These are phyloP conservation scores for Lordiphosa fenestrarum DNA, from an alignment of 2,888 invertebrate genomes.

Conservation along the genomic window DNA sequence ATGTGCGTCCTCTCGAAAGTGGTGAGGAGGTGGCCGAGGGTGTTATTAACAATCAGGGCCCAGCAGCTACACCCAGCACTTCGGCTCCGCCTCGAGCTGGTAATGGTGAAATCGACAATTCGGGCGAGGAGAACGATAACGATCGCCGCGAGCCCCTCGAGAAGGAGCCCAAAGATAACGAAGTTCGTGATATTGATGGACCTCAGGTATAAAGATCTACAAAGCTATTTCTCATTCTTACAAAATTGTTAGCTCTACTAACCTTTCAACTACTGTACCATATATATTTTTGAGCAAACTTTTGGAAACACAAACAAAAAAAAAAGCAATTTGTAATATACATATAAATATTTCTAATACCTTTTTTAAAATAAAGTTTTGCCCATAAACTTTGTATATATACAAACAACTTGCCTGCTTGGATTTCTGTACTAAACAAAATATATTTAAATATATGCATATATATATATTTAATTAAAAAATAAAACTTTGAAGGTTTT, in stretches of 20 bases:
- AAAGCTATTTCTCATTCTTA: slow-evolving; percentile 28
- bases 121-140: slow-evolving; percentile 65
- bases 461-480: slow-evolving; percentile 14
- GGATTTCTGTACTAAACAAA: slow-evolving; percentile 36
- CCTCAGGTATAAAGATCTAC: slow-evolving; percentile 76
- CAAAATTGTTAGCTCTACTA: slow-evolving; percentile 52
- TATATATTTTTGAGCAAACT: slow-evolving; percentile 36
- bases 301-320: slow-evolving; percentile 27
- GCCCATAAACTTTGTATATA: slow-evolving; percentile 38
- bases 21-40: slow-evolving; percentile 71
- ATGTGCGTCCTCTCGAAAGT: slow-evolving; percentile 81
- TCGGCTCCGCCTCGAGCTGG: slow-evolving; percentile 30
- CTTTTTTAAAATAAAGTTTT: slow-evolving; percentile 61
- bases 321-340: slow-evolving; percentile 49
- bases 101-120: slow-evolving; percentile 45
- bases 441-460: slow-evolving; percentile 10
- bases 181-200: slow-evolving; percentile 76
- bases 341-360: slow-evolving; percentile 37
- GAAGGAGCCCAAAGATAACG: slow-evolving; percentile 72
- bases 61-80: slow-evolving; percentile 34
- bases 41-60: slow-evolving; percentile 33
- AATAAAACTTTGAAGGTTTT: slow-evolving; percentile 24
- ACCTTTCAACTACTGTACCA: slow-evolving; percentile 36
- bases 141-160: slow-evolving; percentile 67
- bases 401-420: slow-evolving; percentile 35